phyloP scores from a whole-genome alignment of 2,797 vertebrate genomes.

The Lacerta agilis region DNA sequence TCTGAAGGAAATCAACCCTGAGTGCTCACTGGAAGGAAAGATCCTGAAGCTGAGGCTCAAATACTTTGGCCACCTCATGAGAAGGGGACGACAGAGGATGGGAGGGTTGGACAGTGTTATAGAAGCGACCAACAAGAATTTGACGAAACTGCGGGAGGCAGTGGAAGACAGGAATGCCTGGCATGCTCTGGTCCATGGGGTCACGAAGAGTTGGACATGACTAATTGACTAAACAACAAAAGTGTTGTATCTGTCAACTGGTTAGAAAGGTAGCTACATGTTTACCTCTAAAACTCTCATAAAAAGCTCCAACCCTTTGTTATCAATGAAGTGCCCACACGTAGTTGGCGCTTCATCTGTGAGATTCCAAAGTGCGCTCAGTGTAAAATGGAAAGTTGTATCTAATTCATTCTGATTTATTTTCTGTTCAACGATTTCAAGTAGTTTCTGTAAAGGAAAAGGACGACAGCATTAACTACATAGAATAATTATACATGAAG shows the following conservation, averaged over 20 bases:
- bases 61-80: too few relatives aligned
- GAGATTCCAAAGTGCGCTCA: conserved; percentile 98
- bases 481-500: neutral
- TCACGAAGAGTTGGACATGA: too few relatives aligned
- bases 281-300: conserved; percentile 96
- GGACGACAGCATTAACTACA: neutral
- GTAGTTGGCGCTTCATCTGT: conserved; percentile 98
- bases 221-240: too few relatives aligned
- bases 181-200: too few relatives aligned
- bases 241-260: neutral
- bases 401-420: conserved; percentile 93
- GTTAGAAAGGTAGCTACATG: neutral
- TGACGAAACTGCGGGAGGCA: too few relatives aligned
- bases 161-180: too few relatives aligned
- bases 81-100: too few relatives aligned
- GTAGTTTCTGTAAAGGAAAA: conserved; percentile 87
- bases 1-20: too few relatives aligned
- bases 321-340: conserved; percentile 97
- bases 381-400: conserved; percentile 95
- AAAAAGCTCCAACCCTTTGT: conserved; percentile 96
- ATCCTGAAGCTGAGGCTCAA: too few relatives aligned
- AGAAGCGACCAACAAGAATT: too few relatives aligned
- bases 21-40: too few relatives aligned
- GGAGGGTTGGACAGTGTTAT: too few relatives aligned
- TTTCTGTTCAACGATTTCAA: conserved; percentile 98